Conservation (phyloP, 92 coral and sea anemone genomes). For the Porites lobata region DNA sequence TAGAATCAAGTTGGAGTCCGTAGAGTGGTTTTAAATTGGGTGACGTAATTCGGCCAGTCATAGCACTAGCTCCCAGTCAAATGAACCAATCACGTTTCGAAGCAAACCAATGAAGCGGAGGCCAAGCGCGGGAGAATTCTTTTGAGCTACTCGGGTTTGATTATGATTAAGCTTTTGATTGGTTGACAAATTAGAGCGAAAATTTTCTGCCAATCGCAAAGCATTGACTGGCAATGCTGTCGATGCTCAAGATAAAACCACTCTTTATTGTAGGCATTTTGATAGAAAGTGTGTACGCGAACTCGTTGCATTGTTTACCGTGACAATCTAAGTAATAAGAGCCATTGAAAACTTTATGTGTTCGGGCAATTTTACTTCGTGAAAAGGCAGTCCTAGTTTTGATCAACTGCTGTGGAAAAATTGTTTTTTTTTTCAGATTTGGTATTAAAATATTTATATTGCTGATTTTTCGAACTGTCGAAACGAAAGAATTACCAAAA, state of each 20-base stretch:
- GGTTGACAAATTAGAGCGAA: too few species aligned
- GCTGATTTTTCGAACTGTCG: neutral
- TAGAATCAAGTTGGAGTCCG: neutral
- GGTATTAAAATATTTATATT: neutral
- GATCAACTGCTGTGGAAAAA: neutral
- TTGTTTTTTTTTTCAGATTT: neutral
- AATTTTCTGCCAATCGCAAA: too few species aligned
- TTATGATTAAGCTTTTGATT: too few species aligned
- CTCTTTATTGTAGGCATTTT: neutral
- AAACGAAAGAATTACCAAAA: neutral
- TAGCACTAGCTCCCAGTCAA: too few species aligned
- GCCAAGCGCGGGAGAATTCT: too few species aligned
- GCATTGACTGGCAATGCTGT: too few species aligned
- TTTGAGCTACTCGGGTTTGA: too few species aligned
- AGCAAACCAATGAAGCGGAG: too few species aligned
- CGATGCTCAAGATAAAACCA: too few species aligned
- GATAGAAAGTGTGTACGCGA: neutral
- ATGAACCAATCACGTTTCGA: too few species aligned
- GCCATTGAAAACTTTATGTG: neutral
- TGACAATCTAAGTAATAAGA: neutral
- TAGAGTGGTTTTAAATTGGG: too few species aligned
- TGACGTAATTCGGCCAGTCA: too few species aligned
- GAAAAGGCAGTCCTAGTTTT: neutral
- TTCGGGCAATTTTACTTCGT: neutral
- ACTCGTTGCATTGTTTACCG: neutral